Base-by-base conservation (phyloP, 2,797 vertebrate species). In the Darevskia nairensis region DNA sequence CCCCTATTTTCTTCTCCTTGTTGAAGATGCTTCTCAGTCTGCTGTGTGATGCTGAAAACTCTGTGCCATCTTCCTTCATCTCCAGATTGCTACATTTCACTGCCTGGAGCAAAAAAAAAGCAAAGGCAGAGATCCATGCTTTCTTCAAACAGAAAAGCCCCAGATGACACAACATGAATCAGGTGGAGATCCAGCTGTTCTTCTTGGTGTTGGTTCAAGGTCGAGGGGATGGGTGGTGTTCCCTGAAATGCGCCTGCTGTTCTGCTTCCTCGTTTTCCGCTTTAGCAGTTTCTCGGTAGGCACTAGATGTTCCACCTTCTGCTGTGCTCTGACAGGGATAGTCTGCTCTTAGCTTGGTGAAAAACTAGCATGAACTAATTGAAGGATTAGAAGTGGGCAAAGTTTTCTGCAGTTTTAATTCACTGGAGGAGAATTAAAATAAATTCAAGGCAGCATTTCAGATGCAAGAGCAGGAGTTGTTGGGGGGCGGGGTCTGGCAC, bases 151-250 rank as follows among this genome's bases (percentile, higher is more conserved):
- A 75, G n/a, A 29, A 44, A 11, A 55, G 50, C 50, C 50, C 50
- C 79, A n/a, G 21, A 32, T 2, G 74, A 17, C 27, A 0, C 68
- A 0, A 44, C 0, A 0, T 25, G 44, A 86, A 7, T 64, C 19
- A 3, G 19, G 64, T 39, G 84, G 84, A 3, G 59, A 74, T 82
- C 77, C 84, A 72, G 78, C 80, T 79, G 46, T 80, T 84, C 41
- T 0, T 0, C 0, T 27, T 64, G 1, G 0, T 32, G 29, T 3
- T 3, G 59, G 59, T 64, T 72, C 74, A 84, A 75, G 76, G 85
- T 78, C 69, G 11, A 90, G 74, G 79, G 59, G 17, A 46, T 0
- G 0, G 0, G 50, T 69, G 86, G 6, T 9, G 0, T 35, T 59
- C 39, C 39, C 29, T 80, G 46, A n/a, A 21, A 4, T 81, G n/a